These are phyloP conservation scores for Plebejus argus DNA, from an alignment of 2,888 invertebrate genomes.

Conservation along the genomic window DNA sequence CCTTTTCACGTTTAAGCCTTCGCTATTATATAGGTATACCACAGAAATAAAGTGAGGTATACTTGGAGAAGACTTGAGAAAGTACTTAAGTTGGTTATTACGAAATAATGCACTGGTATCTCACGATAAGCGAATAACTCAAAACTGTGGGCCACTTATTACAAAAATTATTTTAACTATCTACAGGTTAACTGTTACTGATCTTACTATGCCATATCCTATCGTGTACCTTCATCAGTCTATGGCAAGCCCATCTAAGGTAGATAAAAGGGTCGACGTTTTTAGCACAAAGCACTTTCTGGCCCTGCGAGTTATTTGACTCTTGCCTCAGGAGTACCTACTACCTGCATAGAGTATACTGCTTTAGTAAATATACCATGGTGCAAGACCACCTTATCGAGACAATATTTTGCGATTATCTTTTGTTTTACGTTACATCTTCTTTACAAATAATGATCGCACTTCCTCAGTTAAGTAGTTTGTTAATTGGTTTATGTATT, in stretches of 20 bases:
- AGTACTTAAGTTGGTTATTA: too few relatives aligned
- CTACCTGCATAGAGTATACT: background rate
- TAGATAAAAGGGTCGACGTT: conserved; percentile 77
- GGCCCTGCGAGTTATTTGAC: conserved; percentile 74
- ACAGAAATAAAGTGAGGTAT: too few relatives aligned
- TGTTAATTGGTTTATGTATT: background rate
- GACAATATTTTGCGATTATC: conserved; percentile 1
- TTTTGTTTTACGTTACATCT: background rate
- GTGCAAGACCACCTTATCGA: background rate
- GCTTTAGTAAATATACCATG: background rate
- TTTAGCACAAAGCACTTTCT: conserved; percentile 79
- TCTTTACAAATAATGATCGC: conserved; percentile 69
- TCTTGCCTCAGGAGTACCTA: conserved; percentile 64
- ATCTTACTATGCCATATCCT: background rate
- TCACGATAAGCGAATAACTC: too few relatives aligned
- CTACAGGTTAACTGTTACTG: background rate
- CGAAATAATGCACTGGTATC: too few relatives aligned
- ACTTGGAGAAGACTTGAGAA: too few relatives aligned
- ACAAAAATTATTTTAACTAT: background rate
- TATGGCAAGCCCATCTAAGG: conserved; percentile 69
- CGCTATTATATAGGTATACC: too few relatives aligned
- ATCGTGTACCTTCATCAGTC: conserved; percentile 45
- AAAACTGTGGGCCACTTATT: background rate
- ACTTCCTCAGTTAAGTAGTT: background rate
- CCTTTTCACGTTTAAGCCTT: too few relatives aligned